phyloP scores from a whole-genome alignment of 2,888 invertebrate genomes.

The Folsomia manolachei region DNA sequence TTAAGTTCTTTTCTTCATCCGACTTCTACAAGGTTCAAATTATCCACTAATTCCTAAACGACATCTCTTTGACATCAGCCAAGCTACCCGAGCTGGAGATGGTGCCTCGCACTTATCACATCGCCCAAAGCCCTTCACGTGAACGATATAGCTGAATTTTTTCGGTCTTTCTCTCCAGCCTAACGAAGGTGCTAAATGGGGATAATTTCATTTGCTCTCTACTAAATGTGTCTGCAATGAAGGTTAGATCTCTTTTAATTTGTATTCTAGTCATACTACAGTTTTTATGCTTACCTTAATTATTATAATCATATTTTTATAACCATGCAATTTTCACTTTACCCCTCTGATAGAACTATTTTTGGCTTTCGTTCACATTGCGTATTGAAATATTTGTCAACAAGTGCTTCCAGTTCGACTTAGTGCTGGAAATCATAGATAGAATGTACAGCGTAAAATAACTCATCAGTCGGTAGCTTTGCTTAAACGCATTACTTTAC shows the following conservation, averaged over 20 bases:
- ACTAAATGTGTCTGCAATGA: background rate
- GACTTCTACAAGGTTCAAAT: slow-evolving; percentile 18
- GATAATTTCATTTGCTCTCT: slow-evolving; percentile 1
- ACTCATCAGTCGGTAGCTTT: too few relatives aligned
- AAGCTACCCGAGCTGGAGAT: background rate
- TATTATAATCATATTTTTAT: too few relatives aligned
- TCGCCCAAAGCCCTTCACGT: background rate
- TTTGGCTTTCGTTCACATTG: too few relatives aligned
- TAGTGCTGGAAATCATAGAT: too few relatives aligned
- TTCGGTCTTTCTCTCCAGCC: background rate
- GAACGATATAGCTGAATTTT: background rate
- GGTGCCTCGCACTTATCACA: background rate
- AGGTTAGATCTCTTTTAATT: background rate
- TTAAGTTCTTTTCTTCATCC: slow-evolving; percentile 20
- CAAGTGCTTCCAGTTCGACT: too few relatives aligned
- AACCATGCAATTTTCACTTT: background rate
- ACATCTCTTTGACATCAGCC: slow-evolving; percentile 19
- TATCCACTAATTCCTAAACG: slow-evolving; percentile 24
- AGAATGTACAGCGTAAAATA: too few relatives aligned
- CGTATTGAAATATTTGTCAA: too few relatives aligned
- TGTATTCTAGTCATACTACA: background rate
- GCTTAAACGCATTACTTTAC: too few relatives aligned
- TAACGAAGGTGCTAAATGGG: background rate
- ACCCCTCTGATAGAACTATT: too few relatives aligned
- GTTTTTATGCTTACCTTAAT: background rate